A percentile compares a stretch with the other conserved stretches of the same genome.
Conservation (phyloP, 30 jellyfish, hydroid and myxozoan genomes). For the Phacellophora camtschatica region DNA sequence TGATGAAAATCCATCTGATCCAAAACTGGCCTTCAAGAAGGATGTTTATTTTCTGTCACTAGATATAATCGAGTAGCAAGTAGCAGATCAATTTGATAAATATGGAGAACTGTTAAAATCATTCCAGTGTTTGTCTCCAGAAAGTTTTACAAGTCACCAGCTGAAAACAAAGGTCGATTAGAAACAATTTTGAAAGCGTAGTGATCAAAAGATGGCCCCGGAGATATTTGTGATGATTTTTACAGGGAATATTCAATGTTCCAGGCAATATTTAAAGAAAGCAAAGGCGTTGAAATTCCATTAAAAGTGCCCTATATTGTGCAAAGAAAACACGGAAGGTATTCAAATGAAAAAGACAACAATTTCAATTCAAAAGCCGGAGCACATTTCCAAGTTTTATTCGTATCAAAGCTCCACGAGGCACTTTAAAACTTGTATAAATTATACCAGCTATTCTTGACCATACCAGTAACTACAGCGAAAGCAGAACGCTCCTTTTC, state of each 20-base stretch:
- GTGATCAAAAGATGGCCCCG: not conserved
- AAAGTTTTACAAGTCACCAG: not conserved
- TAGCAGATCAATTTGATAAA: not conserved
- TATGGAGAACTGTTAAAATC: not conserved
- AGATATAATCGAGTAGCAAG: slow-evolving; percentile 1
- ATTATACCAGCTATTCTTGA: not conserved
- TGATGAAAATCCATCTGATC: not conserved
- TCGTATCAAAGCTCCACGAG: not conserved
- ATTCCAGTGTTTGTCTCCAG: not conserved
- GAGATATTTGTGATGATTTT: not conserved
- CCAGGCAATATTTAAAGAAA: not conserved
- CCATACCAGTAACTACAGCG: not conserved
- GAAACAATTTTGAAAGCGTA: not conserved
- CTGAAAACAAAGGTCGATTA: not conserved
- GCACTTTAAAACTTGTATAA: not conserved
- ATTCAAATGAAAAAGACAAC: not conserved
- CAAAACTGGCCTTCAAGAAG: not conserved
- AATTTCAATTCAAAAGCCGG: not conserved
- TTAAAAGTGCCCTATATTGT: not conserved
- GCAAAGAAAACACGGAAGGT: not conserved
- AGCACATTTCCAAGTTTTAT: not conserved
- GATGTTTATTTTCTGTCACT: slow-evolving; percentile 1
- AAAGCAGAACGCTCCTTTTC: not conserved
- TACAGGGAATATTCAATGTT: not conserved
- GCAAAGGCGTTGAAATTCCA: not conserved